Conservation (phyloP, 2,113 vertebrate species). For the Ophthalmolycus amberensis region DNA sequence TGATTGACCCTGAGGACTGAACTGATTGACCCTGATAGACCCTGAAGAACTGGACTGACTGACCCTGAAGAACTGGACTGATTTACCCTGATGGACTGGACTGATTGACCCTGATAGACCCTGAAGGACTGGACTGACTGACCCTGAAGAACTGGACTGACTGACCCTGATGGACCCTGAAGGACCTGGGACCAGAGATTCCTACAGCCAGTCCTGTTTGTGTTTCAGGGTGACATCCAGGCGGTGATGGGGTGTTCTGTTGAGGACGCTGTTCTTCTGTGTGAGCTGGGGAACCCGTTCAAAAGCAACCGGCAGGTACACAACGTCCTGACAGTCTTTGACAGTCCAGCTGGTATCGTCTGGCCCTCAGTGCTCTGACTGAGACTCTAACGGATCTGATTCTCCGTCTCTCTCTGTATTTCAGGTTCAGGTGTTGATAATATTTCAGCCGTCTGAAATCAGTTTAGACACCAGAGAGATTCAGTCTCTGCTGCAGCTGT, state of each 20-base stretch:
- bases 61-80: too few species aligned
- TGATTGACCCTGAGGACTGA: not conserved
- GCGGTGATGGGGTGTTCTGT: slow-evolving; percentile 41
- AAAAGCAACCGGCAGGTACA: slow-evolving; percentile 86
- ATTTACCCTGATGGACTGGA: too few species aligned
- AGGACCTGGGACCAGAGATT: not conserved
- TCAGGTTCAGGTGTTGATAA: slow-evolving; percentile 87
- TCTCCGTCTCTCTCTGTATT: slow-evolving; percentile 8
- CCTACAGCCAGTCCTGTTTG: accelerated
- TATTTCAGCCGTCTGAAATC: slow-evolving; percentile 86
- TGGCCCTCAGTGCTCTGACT: not conserved
- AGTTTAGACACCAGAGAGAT: slow-evolving; percentile 84
- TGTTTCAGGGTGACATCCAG: slow-evolving; percentile 46
- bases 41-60: too few species aligned
- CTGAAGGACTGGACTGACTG: too few species aligned
- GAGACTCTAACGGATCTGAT: not conserved
- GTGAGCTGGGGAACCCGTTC: slow-evolving; percentile 92
- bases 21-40: not conserved
- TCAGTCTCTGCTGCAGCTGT: slow-evolving; percentile 82
- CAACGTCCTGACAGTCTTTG: not conserved
- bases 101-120: too few species aligned
- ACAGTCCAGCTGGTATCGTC: not conserved
- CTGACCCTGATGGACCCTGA: not conserved
- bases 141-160: not conserved
- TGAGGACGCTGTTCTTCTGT: slow-evolving; percentile 76